These are phyloP conservation scores for Sebastes matsubarae DNA, from an alignment of 2,797 vertebrate genomes.

Conservation along the genomic window DNA sequence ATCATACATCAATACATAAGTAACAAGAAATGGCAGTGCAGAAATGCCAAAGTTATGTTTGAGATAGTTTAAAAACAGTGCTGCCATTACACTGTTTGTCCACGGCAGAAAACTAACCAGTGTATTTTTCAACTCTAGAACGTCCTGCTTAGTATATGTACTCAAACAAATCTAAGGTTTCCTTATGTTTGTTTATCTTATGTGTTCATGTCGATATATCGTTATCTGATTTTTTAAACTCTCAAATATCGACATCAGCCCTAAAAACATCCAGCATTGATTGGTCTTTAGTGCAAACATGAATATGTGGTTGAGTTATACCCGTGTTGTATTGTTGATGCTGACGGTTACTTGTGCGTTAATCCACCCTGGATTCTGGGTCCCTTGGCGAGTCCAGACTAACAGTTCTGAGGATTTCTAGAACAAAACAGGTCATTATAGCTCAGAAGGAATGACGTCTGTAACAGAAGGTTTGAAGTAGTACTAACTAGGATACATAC, in stretches of 20 bases:
- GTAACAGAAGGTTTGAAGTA: not conserved
- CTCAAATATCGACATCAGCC: not conserved
- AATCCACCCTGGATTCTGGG: slow-evolving; percentile 76
- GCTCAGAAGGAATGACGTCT: not conserved
- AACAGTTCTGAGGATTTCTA: slow-evolving; percentile 67
- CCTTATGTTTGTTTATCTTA: not conserved
- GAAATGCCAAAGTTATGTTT: not conserved
- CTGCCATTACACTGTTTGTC: too few relatives aligned
- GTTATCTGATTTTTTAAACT: not conserved
- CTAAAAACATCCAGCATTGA: not conserved
- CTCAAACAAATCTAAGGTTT: not conserved
- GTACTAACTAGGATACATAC: slow-evolving; percentile 45
- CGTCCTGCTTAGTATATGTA: not conserved
- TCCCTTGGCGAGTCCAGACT: slow-evolving; percentile 76
- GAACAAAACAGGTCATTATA: not conserved
- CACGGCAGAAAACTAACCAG: too few relatives aligned
- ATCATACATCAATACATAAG: not conserved
- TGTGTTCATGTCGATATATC: not conserved
- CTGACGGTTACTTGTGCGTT: slow-evolving; percentile 74
- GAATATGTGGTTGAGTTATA: slow-evolving; percentile 32
- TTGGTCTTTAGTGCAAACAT: not conserved
- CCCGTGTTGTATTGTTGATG: slow-evolving; percentile 36
- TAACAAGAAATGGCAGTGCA: not conserved
- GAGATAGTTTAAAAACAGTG: not conserved
- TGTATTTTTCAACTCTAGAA: not conserved